Evolutionary conservation across 2,113 vertebrate species (phyloP).

Genomic region (Crotophaga sulcirostris): DNA sequence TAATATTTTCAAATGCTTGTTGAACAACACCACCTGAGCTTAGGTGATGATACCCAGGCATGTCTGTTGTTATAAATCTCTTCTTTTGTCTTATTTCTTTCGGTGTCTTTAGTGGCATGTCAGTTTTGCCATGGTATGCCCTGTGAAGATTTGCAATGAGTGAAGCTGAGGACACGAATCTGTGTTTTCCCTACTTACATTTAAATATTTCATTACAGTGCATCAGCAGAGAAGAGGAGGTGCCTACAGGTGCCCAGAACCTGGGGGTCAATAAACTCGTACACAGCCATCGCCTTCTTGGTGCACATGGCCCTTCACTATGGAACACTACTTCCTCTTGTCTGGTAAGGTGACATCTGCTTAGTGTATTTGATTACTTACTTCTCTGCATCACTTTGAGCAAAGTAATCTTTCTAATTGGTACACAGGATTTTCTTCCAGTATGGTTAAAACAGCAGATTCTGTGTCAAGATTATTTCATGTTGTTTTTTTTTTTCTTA

Average conservation of each 20-base stretch:
- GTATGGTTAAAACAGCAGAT: not conserved
- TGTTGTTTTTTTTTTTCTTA: not conserved
- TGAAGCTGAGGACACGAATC: not conserved
- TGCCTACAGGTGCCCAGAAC: fast-evolving
- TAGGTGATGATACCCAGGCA: not conserved
- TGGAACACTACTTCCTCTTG: not conserved
- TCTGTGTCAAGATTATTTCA: not conserved
- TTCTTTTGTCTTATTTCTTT: not conserved
- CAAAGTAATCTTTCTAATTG: constrained; percentile 57
- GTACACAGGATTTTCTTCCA: not conserved
- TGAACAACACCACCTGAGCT: not conserved
- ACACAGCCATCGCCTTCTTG: too few species aligned
- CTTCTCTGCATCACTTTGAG: constrained; percentile 27
- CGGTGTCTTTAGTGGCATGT: not conserved
- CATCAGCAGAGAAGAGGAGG: not conserved
- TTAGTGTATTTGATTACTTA: not conserved
- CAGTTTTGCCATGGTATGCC: not conserved
- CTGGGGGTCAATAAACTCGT: fast-evolving
- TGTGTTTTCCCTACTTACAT: fast-evolving
- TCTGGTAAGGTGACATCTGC: constrained; percentile 32
- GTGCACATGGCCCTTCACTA: not conserved
- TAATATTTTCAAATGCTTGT: not conserved
- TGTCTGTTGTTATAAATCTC: not conserved
- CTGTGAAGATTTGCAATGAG: not conserved
- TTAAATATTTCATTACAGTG: not conserved